A percentile compares a stretch with the other conserved stretches of the same genome.
phyloP scores from a whole-genome alignment of 2,797 vertebrate genomes.

The Micropoecilia bifurca region DNA sequence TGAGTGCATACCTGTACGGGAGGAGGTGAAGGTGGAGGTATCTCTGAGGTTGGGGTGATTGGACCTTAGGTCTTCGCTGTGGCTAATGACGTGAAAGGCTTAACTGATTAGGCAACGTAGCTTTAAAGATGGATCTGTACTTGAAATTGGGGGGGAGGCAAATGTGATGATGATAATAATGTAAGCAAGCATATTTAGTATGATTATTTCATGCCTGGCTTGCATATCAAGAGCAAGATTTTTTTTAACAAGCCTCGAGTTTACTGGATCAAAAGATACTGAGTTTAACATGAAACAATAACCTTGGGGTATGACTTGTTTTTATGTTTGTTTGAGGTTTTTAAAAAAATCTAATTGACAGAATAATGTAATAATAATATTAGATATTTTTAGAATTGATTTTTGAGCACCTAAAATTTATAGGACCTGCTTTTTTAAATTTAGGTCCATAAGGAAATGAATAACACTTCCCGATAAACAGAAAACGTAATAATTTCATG shows the following conservation, averaged over 20 bases:
- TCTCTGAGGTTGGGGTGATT: constrained; percentile 41
- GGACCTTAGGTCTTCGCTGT: constrained; percentile 36
- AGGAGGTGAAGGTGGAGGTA: constrained; percentile 32
- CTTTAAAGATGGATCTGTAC: constrained; percentile 45
- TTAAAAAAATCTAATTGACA: background rate
- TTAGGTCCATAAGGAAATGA: no score
- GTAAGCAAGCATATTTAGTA: background rate
- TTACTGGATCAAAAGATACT: background rate
- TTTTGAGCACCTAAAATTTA: background rate
- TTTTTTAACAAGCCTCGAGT: background rate
- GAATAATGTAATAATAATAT: background rate
- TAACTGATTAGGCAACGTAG: constrained; percentile 34
- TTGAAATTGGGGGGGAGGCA: background rate
- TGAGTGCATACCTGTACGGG: constrained; percentile 81
- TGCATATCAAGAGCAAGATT: background rate
- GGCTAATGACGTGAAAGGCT: constrained; percentile 43
- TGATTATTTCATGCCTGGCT: background rate
- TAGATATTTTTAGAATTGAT: background rate
- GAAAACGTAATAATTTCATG: background rate
- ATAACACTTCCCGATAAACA: background rate
- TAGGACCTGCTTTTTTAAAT: background rate
- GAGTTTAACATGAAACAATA: background rate
- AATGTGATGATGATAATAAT: background rate
- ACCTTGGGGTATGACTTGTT: background rate
- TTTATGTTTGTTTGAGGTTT: no score